Evolutionary conservation across 2,113 vertebrate species (phyloP), one percentile per base, ranked within the genome.

Genomic region (Neotoma lepida): DNA sequence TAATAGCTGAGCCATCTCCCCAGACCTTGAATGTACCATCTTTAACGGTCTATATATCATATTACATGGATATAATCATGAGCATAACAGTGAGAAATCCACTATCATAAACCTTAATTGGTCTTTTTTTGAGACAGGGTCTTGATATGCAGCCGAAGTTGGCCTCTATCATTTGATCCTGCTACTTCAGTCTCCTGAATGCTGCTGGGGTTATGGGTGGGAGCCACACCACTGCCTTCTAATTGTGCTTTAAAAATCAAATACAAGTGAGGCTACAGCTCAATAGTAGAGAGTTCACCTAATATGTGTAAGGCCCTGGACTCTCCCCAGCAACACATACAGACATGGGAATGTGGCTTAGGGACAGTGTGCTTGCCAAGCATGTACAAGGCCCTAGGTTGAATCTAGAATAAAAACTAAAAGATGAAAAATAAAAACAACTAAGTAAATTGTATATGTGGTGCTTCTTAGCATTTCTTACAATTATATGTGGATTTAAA

Each of bases 401-500:
- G 24, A 56, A 87, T 26, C 35, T 35, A 54, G 24, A 28, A 87
- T 39, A 33, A 86, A 17, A 70, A 51, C 51, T 51, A 39, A 54
- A n/a, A 28, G 9, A 44, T 10, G 33, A 70, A 85, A 51, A 51
- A 93, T 77, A 39, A 56, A 81, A 88, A 44, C 39, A 88, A 76
- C 49, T 85, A 33, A 17, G 20, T 86, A 86, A 77, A 88, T n/a
- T 22, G 39, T 63, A 77, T n/a, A 56, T 26, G 3, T 39, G 39
- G 22, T 94, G 61, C 58, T 33, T 89, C 22, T 7, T 81, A 91
- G 44, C 33, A 81, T 76, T 88, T 94, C 61, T 93, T 94, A 89
- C 44, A 86, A 74, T 51, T 41, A n/a, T 63, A 49, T 41, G 22
- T 35, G 35, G 49, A 82, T 90, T 14, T 61, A 82, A 61, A 91